A percentile compares a stretch with the other conserved stretches of the same genome.
Evolutionary conservation across 2,113 vertebrate genomes (phyloP).

Genomic region (Nanorana parkeri): DNA sequence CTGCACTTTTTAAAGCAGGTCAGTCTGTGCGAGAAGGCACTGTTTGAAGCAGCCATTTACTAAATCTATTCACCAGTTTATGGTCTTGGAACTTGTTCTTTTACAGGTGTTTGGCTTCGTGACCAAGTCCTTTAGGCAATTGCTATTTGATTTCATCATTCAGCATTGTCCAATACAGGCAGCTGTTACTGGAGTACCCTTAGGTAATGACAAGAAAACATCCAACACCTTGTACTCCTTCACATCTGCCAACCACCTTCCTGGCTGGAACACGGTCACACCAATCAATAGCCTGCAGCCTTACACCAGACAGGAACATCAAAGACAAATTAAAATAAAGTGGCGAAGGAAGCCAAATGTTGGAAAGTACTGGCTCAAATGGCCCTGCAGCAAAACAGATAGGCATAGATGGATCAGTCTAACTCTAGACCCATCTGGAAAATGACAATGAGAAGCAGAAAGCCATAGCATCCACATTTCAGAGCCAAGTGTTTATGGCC

Average conservation of each 20-base stretch:
- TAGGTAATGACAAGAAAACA: not conserved
- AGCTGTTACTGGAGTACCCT: conserved; percentile 2
- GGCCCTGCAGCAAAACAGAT: conserved; percentile 30
- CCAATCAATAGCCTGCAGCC: not conserved
- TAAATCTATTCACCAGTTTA: no score
- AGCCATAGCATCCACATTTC: not conserved
- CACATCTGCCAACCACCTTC: conserved; percentile 20
- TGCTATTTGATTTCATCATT: not conserved
- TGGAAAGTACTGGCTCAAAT: conserved; percentile 9
- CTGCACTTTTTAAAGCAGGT: not conserved
- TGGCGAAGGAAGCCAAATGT: not conserved
- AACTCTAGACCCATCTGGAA: conserved; percentile 35
- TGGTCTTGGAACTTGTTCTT: no score
- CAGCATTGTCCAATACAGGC: not conserved
- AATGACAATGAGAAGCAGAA: not conserved
- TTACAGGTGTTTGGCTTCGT: no score
- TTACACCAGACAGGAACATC: not conserved
- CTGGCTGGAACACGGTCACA: not conserved
- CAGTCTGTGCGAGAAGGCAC: no score
- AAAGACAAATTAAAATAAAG: conserved; percentile 30
- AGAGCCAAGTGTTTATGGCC: conserved; percentile 11
- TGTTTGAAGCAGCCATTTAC: no score
- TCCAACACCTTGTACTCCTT: not conserved
- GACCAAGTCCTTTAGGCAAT: not conserved
- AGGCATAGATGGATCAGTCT: not conserved